Evolutionary conservation across 2,888 invertebrate species (phyloP), one percentile per base, ranked within the genome.

Genomic region (Caenorhabditis sp.): DNA sequence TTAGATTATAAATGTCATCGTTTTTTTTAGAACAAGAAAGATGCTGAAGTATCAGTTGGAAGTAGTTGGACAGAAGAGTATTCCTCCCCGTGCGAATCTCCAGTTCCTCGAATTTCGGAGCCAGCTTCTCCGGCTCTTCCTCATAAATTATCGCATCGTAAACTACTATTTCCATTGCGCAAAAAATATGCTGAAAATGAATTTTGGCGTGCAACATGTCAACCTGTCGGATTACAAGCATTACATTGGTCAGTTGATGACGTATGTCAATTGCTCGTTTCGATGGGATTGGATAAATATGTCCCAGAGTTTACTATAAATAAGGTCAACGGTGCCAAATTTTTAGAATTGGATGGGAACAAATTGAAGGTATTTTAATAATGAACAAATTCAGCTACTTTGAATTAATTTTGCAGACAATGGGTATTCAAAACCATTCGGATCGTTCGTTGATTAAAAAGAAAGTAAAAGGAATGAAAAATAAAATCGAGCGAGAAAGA

Each of bases 271-370:
- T 77, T 87, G 38, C 68, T 88, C 12, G 81, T 85, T 23, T 83
- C 85, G 43, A 84, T 91, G 65, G 91, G 94, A 50, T 90, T 96
- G 87, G 95, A 95, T 88, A 92, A 93, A 67, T 93, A 94, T 90
- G 93, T 93, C 82, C 91, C 93, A 59, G 93, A 93, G 84, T 95
- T 96, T 89, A 92, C 93, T 63, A 93, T 94, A 84, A 92, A 94
- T 84, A 93, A 93, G 87, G 93, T 97, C 63, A 94, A 93, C 89
- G 97, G 97, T 23, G 91, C 92, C 43, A 92, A 93, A 63, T 91
- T 97, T 67, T 90, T 97, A 57, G 92, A 93, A 77, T 91, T 97
- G 64, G 95, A 95, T 88, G 94, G 95, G 0, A 92, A 93, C 68
- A 95, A 95, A 89, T 92, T 97, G 78, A 97, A 97, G 89, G 90